Conservation (phyloP, 2,113 vertebrate genomes). For the Prunella himalayana region DNA sequence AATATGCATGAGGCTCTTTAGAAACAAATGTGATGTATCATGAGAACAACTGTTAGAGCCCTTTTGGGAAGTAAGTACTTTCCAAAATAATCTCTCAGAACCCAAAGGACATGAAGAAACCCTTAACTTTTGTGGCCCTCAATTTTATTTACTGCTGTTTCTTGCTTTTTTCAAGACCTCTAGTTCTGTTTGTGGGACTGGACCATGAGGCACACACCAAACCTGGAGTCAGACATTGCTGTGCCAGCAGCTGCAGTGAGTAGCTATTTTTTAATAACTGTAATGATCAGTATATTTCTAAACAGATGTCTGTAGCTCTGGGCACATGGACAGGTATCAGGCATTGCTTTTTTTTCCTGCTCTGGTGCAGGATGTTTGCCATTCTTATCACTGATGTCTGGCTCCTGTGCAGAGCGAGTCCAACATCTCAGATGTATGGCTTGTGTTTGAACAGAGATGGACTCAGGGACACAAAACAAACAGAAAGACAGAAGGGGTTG, state of each 20-base stretch:
- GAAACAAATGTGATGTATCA: background rate
- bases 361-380: background rate
- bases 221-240: background rate
- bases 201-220: background rate
- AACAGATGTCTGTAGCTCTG: background rate
- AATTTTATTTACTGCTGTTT: background rate
- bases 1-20: background rate
- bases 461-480: background rate
- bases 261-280: background rate
- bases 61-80: background rate
- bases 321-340: background rate
- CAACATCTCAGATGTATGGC: background rate
- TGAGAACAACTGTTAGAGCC: background rate
- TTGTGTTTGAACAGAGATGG: constrained; percentile 51
- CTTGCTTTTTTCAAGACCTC: background rate
- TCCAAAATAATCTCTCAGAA: background rate
- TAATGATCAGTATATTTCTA: background rate
- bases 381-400: constrained; percentile 29
- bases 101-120: background rate
- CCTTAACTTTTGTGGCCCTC: background rate
- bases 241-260: background rate
- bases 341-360: background rate
- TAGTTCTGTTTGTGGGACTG: background rate
- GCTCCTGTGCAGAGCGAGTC: background rate
- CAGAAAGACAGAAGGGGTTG: background rate